phyloP scores from a whole-genome alignment of 2,113 vertebrate genomes.

The Marmota monax region DNA sequence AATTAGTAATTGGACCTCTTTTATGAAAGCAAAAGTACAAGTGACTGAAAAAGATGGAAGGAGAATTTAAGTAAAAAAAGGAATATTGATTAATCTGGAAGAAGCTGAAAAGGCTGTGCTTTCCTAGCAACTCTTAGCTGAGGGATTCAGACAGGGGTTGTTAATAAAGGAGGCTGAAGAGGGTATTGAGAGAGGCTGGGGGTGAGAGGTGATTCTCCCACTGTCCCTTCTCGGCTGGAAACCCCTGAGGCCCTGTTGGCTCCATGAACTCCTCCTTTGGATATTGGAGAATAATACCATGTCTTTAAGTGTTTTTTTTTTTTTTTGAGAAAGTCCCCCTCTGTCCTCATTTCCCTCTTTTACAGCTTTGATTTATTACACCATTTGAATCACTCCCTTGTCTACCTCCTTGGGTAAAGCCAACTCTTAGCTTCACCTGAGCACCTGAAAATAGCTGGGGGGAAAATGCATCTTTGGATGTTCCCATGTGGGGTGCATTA shows the following conservation, averaged over 20 bases:
- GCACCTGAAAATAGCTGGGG: slow-evolving; percentile 38
- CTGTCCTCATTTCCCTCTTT: slow-evolving; percentile 30
- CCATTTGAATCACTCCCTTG: slow-evolving; percentile 37
- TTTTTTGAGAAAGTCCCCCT: slow-evolving; percentile 41
- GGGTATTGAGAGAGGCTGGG: background rate
- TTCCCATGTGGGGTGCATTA: background rate
- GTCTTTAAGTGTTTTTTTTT: slow-evolving; percentile 29
- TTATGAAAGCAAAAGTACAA: background rate
- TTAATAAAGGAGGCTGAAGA: slow-evolving; percentile 28
- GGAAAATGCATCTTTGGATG: background rate
- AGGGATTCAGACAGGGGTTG: background rate
- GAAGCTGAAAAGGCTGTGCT: background rate
- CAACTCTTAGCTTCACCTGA: background rate
- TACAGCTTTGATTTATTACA: background rate
- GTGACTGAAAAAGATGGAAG: slow-evolving; percentile 10
- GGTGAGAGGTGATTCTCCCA: background rate
- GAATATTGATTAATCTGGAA: slow-evolving; percentile 40
- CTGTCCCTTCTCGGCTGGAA: slow-evolving; percentile 48
- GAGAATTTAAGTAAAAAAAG: slow-evolving; percentile 51
- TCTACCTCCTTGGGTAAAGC: slow-evolving; percentile 25
- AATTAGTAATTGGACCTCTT: background rate
- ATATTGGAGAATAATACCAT: background rate
- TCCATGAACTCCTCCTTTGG: slow-evolving; percentile 30
- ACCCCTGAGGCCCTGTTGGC: background rate
- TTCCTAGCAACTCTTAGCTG: background rate